These are phyloP conservation scores for Aplysina aerophoba DNA, from an alignment of 37 sponge, comb jelly and placozoan species.

Conservation along the genomic window DNA sequence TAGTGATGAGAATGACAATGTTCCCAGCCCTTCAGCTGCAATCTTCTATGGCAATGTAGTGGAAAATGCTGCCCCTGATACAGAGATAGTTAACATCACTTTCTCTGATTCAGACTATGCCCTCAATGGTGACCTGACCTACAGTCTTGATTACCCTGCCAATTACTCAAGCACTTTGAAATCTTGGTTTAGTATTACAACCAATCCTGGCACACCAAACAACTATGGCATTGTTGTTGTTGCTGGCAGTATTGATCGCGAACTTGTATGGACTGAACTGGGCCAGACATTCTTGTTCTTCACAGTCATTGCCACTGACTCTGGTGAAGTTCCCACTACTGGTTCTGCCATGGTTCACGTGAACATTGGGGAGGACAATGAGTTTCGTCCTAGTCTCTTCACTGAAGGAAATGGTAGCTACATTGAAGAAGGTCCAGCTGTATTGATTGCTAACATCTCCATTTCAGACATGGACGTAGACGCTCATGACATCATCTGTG, in stretches of 20 bases:
- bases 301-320: conserved; percentile 61
- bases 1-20: conserved; percentile 60
- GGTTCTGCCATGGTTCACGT: conserved; percentile 48
- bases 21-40: conserved; percentile 40
- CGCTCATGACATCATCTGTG: conserved; percentile 48
- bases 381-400: conserved; percentile 54
- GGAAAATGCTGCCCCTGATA: conserved; percentile 44
- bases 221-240: conserved; percentile 28
- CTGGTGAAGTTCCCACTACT: conserved; percentile 17
- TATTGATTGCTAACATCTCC: conserved; percentile 37
- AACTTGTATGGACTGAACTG: neutral
- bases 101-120: conserved; percentile 67
- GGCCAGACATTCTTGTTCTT: conserved; percentile 23
- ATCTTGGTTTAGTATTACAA: conserved; percentile 11
- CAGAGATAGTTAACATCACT: conserved; percentile 30
- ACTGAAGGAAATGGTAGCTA: conserved; percentile 9
- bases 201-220: neutral
- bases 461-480: conserved; percentile 56
- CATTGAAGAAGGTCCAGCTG: conserved; percentile 49
- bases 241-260: conserved; percentile 4
- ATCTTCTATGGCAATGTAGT: conserved; percentile 28
- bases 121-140: conserved; percentile 48
- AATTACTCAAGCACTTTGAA: neutral
- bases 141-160: conserved; percentile 19
- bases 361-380: conserved; percentile 64